Evolutionary conservation across 2,888 invertebrate species (phyloP).

Genomic region (Liposcelis brunnea): DNA sequence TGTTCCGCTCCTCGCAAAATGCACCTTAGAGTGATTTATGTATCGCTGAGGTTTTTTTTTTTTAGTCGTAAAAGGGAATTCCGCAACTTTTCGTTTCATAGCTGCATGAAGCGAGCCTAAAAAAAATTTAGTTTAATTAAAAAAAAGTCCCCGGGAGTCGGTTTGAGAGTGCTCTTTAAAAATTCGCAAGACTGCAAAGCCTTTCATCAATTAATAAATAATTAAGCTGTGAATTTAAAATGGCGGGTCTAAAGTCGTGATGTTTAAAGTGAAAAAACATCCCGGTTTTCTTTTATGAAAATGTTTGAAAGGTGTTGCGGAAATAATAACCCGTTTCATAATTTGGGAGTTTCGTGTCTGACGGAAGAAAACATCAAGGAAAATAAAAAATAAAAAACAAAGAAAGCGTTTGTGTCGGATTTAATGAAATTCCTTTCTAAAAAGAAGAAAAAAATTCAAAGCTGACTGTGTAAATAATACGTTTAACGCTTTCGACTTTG

Average conservation of each 20-base stretch:
- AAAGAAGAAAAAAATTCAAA: too few relatives aligned
- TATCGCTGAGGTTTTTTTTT: neutral
- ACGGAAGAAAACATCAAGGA: too few relatives aligned
- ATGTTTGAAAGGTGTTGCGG: too few relatives aligned
- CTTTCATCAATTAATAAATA: conserved; percentile 3
- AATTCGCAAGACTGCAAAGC: neutral
- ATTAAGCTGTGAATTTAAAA: conserved; percentile 3
- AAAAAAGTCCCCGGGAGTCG: neutral
- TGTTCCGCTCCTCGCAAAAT: too few relatives aligned
- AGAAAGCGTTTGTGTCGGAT: conserved; percentile 2
- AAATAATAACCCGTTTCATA: too few relatives aligned
- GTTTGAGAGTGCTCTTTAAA: neutral
- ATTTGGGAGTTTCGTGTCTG: too few relatives aligned
- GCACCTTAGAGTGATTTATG: neutral
- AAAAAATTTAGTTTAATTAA: conserved; percentile 6
- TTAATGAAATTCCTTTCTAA: conserved; percentile 3
- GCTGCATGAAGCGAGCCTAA: neutral
- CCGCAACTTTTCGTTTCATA: neutral
- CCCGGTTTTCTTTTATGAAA: conserved; percentile 3
- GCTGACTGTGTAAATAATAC: neutral
- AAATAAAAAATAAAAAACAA: too few relatives aligned
- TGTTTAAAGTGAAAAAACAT: neutral
- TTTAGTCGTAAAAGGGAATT: too few relatives aligned
- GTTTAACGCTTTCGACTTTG: neutral
- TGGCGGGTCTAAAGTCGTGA: neutral